Percentiles rank a stretch among this genome's conserved stretches.
phyloP scores from a whole-genome alignment of 2,113 vertebrate species.

The Sturnus vulgaris region DNA sequence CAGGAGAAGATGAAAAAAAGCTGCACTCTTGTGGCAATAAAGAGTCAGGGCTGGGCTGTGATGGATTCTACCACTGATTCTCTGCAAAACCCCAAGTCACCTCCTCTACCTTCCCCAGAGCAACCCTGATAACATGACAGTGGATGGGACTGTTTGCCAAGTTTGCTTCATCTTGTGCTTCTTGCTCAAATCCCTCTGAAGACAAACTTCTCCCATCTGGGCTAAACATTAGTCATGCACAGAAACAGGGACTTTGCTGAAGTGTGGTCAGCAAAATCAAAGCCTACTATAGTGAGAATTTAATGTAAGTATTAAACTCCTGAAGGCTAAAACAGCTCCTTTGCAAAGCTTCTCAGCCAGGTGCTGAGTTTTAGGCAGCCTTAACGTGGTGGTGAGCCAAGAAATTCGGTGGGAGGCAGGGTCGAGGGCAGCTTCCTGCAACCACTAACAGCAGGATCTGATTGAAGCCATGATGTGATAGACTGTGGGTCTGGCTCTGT shows the following conservation, averaged over 20 bases:
- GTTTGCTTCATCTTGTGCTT: background rate
- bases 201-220: background rate
- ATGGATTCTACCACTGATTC: background rate
- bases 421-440: accelerated
- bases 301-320: background rate
- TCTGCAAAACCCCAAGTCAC: background rate
- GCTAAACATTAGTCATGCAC: background rate
- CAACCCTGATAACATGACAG: background rate
- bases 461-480: background rate
- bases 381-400: background rate
- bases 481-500: background rate
- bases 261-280: background rate
- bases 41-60: background rate
- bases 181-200: background rate
- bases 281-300: background rate
- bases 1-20: background rate
- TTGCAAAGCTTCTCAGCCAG: background rate
- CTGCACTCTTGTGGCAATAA: background rate
- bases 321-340: background rate
- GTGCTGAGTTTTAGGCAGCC: background rate
- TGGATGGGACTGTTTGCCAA: background rate
- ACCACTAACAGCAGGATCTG: accelerated
- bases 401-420: background rate
- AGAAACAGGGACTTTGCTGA: background rate
- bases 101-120: background rate